phyloP scores from a whole-genome alignment of 1,140 invertebrate species.

The Muscidifurax raptorellus region DNA sequence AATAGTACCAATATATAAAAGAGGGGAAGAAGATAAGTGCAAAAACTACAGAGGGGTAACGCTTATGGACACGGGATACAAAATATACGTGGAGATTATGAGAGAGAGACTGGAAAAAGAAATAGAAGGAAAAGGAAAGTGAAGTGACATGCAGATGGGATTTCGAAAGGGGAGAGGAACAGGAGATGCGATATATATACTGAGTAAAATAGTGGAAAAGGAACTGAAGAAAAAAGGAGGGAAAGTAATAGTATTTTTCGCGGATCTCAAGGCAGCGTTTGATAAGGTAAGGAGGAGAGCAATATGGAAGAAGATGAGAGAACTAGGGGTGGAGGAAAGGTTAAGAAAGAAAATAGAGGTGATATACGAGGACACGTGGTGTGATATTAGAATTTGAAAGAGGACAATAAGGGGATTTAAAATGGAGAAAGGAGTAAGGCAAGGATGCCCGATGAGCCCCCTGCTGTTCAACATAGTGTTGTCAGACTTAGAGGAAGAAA shows the following conservation, averaged over 20 bases:
- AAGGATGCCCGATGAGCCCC: not conserved
- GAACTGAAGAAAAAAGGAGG: not conserved
- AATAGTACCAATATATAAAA: conserved; percentile 45
- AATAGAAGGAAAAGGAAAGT: not conserved
- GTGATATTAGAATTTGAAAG: too few relatives aligned
- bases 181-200: not conserved
- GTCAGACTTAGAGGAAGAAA: too few relatives aligned
- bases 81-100: conserved; percentile 1
- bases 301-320: not conserved
- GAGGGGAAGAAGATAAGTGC: not conserved
- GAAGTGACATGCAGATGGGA: not conserved
- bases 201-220: not conserved
- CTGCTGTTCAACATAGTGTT: not conserved
- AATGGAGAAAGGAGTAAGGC: not conserved
- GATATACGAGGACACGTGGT: too few relatives aligned
- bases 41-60: conserved; percentile 41
- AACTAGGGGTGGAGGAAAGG: too few relatives aligned
- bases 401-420: not conserved
- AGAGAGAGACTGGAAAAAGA: not conserved
- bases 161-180: conserved; percentile 9
- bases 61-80: conserved; percentile 21
- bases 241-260: not conserved
- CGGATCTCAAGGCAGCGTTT: not conserved
- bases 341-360: too few relatives aligned
- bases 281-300: not conserved